A percentile compares a stretch with the other conserved stretches of the same genome.
Conservation (phyloP, 2,888 invertebrate genomes). For the Nymphalis polychloros region DNA sequence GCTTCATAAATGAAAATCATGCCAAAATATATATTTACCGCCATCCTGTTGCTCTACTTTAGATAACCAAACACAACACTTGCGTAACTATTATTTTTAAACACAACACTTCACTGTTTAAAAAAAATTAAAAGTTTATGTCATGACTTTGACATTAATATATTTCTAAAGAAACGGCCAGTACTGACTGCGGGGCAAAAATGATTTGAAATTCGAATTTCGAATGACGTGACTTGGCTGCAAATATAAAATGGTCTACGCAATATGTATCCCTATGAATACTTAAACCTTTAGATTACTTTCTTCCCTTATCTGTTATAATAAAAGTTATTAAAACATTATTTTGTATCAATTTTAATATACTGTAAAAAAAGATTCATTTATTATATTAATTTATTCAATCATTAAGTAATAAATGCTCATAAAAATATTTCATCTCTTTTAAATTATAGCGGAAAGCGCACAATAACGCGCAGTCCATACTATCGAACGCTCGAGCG, state of each 20-base stretch:
- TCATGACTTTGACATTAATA: slow-evolving; percentile 18
- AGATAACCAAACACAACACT: slow-evolving; percentile 31
- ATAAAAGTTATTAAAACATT: too few relatives aligned
- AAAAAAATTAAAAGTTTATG: slow-evolving; percentile 17
- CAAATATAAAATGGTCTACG: slow-evolving; percentile 22
- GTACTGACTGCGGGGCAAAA: slow-evolving; percentile 32
- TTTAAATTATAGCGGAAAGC: background rate
- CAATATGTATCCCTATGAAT: background rate
- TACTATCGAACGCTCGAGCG: slow-evolving; percentile 10
- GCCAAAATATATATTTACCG: slow-evolving; percentile 46
- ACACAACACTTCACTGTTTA: slow-evolving; percentile 28
- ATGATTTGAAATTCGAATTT: slow-evolving; percentile 48
- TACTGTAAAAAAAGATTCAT: too few relatives aligned
- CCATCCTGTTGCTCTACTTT: slow-evolving; percentile 43
- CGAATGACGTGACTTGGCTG: slow-evolving; percentile 45
- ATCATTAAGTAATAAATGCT: too few relatives aligned
- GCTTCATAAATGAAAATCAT: slow-evolving; percentile 27
- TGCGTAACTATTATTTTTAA: slow-evolving; percentile 24
- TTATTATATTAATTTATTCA: too few relatives aligned
- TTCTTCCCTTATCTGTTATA: too few relatives aligned
- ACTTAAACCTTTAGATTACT: too few relatives aligned
- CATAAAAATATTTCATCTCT: too few relatives aligned
- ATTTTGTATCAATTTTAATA: too few relatives aligned
- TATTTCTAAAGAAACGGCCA: slow-evolving; percentile 14
- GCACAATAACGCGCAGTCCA: slow-evolving; percentile 6